phyloP scores from a whole-genome alignment of 2,113 vertebrate genomes.

The Numenius arquata region DNA sequence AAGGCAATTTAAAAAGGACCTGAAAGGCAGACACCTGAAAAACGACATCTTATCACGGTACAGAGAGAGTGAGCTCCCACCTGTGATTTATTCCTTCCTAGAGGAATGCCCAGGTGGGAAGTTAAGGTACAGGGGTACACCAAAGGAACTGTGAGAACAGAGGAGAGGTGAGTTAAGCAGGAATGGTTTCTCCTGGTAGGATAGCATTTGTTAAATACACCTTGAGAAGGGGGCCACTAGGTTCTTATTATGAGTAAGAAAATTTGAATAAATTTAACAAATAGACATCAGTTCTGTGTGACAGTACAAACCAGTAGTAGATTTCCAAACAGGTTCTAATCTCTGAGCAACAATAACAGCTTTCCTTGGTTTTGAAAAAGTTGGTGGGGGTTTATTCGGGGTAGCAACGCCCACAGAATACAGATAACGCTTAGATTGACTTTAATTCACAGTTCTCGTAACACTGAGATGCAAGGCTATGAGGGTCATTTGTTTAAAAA shows the following conservation, averaged over 20 bases:
- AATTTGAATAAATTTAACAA: not conserved
- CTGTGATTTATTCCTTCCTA: not conserved
- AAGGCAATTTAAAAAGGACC: not conserved
- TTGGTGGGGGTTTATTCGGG: not conserved
- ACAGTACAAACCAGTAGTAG: not conserved
- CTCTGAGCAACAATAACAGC: not conserved
- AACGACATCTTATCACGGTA: accelerated
- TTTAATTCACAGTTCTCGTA: not conserved
- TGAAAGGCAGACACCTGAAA: not conserved
- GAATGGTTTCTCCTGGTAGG: not conserved
- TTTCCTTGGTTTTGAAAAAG: not conserved
- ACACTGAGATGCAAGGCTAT: not conserved
- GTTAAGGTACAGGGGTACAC: not conserved
- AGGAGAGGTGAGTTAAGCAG: not conserved
- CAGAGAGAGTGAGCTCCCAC: not conserved
- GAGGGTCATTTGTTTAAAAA: not conserved
- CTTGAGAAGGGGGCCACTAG: not conserved
- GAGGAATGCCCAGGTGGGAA: not conserved
- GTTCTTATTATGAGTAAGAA: not conserved
- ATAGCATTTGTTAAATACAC: not conserved
- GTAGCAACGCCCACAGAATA: not conserved
- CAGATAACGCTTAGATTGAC: not conserved
- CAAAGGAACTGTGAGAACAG: not conserved
- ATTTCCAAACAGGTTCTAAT: not conserved
- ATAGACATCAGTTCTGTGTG: not conserved